Percentiles rank a stretch among this genome's conserved stretches.
Evolutionary conservation across 2,797 vertebrate species (phyloP).

Genomic region (Champsocephalus esox): DNA sequence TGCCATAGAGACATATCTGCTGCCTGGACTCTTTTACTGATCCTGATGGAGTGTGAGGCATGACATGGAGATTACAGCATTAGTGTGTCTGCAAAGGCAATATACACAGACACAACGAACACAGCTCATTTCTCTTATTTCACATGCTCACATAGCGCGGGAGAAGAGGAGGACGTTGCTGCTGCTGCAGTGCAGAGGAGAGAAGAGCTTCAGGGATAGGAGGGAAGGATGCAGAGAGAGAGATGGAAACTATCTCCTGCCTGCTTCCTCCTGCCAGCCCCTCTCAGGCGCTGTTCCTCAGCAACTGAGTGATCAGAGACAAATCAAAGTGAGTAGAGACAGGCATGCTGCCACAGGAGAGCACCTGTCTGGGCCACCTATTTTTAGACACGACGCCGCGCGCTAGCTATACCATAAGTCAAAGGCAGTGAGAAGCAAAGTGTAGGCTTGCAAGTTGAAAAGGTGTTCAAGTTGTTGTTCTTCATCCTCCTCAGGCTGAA

Average conservation of each 20-base stretch:
- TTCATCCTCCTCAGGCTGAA: constrained; percentile 27
- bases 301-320: constrained; percentile 65
- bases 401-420: constrained; percentile 53
- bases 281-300: constrained; percentile 59
- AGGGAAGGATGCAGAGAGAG: constrained; percentile 42
- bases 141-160: constrained; percentile 39
- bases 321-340: constrained; percentile 67
- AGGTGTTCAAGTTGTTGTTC: constrained; percentile 23
- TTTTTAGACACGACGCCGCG: constrained; percentile 53
- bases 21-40: not conserved
- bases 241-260: constrained; percentile 42
- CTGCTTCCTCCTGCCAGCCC: constrained; percentile 57
- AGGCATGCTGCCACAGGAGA: constrained; percentile 62
- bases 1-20: not conserved
- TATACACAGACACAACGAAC: constrained; percentile 43
- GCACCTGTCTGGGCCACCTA: constrained; percentile 66
- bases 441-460: constrained; percentile 35
- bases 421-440: constrained; percentile 32
- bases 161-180: constrained; percentile 34
- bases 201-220: constrained; percentile 53
- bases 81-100: constrained; percentile 31
- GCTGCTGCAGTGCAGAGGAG: constrained; percentile 41
- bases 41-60: constrained; percentile 30
- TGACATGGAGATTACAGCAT: constrained; percentile 31
- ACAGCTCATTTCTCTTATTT: constrained; percentile 32